Percentiles rank a stretch among this genome's conserved stretches.
Evolutionary conservation across 2,113 vertebrate species (phyloP).

Genomic region (Glareola pratincola): DNA sequence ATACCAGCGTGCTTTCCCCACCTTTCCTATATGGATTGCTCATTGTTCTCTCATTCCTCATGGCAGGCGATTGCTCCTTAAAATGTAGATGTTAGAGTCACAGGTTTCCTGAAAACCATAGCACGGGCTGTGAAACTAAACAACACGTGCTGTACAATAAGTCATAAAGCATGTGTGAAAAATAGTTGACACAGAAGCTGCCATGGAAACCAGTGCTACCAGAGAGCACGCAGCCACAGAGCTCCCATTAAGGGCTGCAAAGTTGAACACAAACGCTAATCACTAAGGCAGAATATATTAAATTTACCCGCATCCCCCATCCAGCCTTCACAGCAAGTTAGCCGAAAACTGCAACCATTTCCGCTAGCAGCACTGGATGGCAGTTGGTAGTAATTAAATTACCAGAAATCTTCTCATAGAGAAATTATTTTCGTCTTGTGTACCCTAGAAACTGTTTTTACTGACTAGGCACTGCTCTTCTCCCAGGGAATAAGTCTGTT

Average conservation of each 20-base stretch:
- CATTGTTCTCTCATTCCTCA: conserved; percentile 30
- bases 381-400: conserved; percentile 36
- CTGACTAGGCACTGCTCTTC: neutral
- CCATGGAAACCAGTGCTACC: conserved; percentile 44
- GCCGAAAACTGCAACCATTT: conserved; percentile 41
- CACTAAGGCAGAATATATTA: conserved; percentile 41
- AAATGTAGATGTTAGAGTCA: neutral
- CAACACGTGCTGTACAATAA: conserved; percentile 27
- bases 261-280: conserved; percentile 22
- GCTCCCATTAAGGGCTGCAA: conserved; percentile 46
- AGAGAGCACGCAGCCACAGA: neutral
- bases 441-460: conserved; percentile 18
- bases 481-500: neutral
- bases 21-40: neutral
- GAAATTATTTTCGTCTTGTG: neutral
- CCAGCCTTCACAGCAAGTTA: conserved; percentile 27
- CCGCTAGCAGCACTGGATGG: neutral
- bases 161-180: conserved; percentile 51
- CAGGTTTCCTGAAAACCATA: conserved; percentile 39
- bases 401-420: conserved; percentile 17
- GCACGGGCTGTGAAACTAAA: neutral
- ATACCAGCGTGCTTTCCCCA: neutral
- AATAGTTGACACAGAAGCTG: conserved; percentile 33
- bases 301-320: conserved; percentile 14
- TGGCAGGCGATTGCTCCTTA: neutral